Percentiles rank a stretch among this genome's conserved stretches.
Evolutionary conservation across 64 coral and sea anemone genomes (phyloP).

Genomic region (Hydrozoanthus tunicans): DNA sequence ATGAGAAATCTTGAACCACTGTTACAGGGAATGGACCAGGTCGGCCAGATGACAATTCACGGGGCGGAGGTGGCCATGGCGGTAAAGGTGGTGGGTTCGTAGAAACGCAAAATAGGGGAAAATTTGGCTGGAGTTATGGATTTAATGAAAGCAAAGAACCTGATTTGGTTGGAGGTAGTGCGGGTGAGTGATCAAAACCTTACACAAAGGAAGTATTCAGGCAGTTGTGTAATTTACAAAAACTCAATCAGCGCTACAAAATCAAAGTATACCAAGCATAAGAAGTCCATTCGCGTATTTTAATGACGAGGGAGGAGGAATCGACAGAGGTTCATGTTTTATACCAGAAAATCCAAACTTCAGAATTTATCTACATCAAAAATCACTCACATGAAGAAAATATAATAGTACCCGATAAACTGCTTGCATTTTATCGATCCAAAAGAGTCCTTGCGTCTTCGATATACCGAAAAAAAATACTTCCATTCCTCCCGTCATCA

Average conservation of each 20-base stretch:
- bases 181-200: neutral
- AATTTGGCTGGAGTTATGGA: conserved; percentile 48
- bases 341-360: too few species aligned
- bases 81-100: conserved; percentile 15
- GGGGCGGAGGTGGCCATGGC: conserved; percentile 12
- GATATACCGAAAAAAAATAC: too few species aligned
- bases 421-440: too few species aligned
- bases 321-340: too few species aligned
- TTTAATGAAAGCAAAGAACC: neutral
- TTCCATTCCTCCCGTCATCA: too few species aligned
- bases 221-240: neutral
- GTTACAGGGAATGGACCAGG: conserved; percentile 19
- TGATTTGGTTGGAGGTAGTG: conserved; percentile 3
- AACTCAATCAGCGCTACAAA: neutral
- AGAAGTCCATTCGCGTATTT: too few species aligned
- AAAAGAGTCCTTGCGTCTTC: too few species aligned
- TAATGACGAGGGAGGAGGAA: too few species aligned
- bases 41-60: neutral
- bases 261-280: neutral
- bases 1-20: neutral
- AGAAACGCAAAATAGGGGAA: neutral
- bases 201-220: neutral
- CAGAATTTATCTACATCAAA: too few species aligned
- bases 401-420: too few species aligned
- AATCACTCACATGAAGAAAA: too few species aligned